Percentiles rank a stretch among this genome's conserved stretches.
Conservation (phyloP, 2,797 vertebrate genomes). For the Tenualosa thibaudeaui region DNA sequence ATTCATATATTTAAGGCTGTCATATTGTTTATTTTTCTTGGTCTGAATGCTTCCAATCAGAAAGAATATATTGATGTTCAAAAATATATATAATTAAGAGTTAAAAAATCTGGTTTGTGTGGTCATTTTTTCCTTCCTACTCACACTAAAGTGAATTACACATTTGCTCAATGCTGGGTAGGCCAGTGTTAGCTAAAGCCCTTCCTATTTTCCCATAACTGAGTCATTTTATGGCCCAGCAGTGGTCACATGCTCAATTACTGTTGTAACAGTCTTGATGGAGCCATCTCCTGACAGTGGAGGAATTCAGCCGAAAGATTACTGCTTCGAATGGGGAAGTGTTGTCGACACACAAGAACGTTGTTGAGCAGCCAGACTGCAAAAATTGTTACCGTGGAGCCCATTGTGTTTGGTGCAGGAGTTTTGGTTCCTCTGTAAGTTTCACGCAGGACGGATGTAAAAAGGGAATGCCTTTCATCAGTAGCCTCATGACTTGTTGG, state of each 20-base stretch:
- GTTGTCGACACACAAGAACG: neutral
- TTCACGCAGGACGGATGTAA: neutral
- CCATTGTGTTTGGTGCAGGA: neutral
- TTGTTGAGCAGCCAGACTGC: neutral
- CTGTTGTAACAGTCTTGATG: slow-evolving; percentile 35
- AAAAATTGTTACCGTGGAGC: neutral
- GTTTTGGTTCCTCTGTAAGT: neutral
- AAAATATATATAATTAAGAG: slow-evolving; percentile 65
- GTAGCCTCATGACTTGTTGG: neutral
- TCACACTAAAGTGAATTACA: neutral
- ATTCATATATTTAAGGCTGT: slow-evolving; percentile 21
- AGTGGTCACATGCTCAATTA: slow-evolving; percentile 64
- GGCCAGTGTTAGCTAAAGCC: neutral
- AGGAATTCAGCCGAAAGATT: slow-evolving; percentile 56
- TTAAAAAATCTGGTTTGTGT: slow-evolving; percentile 45
- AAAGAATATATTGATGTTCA: slow-evolving; percentile 64
- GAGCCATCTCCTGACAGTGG: slow-evolving; percentile 25
- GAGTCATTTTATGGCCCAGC: slow-evolving; percentile 15
- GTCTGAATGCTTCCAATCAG: slow-evolving; percentile 51
- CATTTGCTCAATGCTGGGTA: neutral
- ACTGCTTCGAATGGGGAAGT: slow-evolving; percentile 14
- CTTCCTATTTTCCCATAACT: neutral
- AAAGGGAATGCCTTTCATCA: neutral
- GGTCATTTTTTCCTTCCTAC: neutral
- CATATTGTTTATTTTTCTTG: slow-evolving; percentile 45